phyloP scores from a whole-genome alignment of 2,888 invertebrate species.

The Syrphus vitripennis region DNA sequence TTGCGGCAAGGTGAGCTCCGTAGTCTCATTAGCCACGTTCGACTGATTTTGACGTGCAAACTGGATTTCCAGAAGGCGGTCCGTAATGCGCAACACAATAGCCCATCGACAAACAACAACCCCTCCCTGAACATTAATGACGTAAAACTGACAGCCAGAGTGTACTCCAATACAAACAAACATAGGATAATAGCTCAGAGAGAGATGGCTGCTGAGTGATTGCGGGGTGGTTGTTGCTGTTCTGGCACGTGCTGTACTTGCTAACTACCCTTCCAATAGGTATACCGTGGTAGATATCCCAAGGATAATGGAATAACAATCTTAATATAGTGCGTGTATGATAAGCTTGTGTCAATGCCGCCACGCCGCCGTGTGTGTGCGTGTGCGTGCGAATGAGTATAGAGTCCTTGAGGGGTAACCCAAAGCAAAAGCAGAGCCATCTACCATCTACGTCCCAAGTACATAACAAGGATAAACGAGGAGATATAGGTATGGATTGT shows the following conservation, averaged over 20 bases:
- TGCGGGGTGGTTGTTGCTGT: background rate
- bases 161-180: constrained; percentile 27
- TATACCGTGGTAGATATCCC: no score
- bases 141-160: constrained; percentile 50
- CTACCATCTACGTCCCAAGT: background rate
- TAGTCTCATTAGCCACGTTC: constrained; percentile 70
- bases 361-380: background rate
- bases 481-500: no score
- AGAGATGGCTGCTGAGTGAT: constrained; percentile 20
- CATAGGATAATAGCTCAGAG: constrained; percentile 9
- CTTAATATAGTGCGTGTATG: constrained; percentile 54
- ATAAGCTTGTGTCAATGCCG: constrained; percentile 7
- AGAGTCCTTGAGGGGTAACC: constrained; percentile 54
- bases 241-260: constrained; percentile 37
- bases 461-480: constrained; percentile 33
- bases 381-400: background rate
- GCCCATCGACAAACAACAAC: constrained; percentile 59
- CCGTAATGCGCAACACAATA: constrained; percentile 67
- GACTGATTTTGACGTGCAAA: constrained; percentile 70
- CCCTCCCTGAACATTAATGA: constrained; percentile 59
- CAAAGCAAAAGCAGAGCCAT: background rate
- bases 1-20: constrained; percentile 63
- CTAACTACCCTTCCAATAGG: background rate
- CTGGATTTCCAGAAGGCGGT: constrained; percentile 70
- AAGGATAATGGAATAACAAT: constrained; percentile 68